phyloP scores from a whole-genome alignment of 2,888 invertebrate genomes.

The Pollenia labialis region DNA sequence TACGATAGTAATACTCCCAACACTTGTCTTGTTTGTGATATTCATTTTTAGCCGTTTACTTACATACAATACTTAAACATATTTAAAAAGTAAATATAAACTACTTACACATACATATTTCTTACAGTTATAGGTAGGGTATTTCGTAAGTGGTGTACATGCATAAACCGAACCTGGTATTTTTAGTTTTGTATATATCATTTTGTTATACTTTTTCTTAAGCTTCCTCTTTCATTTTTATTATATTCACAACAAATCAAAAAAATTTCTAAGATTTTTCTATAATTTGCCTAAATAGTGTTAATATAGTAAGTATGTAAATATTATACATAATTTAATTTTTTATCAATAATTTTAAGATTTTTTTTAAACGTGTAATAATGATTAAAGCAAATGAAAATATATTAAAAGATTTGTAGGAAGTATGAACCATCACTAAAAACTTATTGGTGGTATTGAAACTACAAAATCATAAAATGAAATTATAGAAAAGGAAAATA shows the following conservation, averaged over 20 bases:
- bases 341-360: constrained; percentile 66
- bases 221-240: not conserved
- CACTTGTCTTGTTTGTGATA: constrained; percentile 46
- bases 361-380: constrained; percentile 63
- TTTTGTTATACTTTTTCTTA: constrained; percentile 30
- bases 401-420: constrained; percentile 35
- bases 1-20: constrained; percentile 32
- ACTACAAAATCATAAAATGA: constrained; percentile 36
- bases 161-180: constrained; percentile 25
- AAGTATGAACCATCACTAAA: constrained; percentile 23
- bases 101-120: not conserved
- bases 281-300: constrained; percentile 64
- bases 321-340: constrained; percentile 68
- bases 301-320: constrained; percentile 61
- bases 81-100: not conserved
- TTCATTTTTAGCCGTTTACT: constrained; percentile 14
- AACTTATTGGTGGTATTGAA: constrained; percentile 3
- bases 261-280: constrained; percentile 33
- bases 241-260: constrained; percentile 31
- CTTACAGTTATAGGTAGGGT: not conserved
- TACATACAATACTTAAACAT: too few relatives aligned
- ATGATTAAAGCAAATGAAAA: constrained; percentile 57
- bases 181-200: constrained; percentile 49
- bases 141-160: constrained; percentile 31
- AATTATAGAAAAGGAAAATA: not conserved